Evolutionary conservation across 2,113 vertebrate genomes (phyloP).

Genomic region (Neogobius melanostomus): DNA sequence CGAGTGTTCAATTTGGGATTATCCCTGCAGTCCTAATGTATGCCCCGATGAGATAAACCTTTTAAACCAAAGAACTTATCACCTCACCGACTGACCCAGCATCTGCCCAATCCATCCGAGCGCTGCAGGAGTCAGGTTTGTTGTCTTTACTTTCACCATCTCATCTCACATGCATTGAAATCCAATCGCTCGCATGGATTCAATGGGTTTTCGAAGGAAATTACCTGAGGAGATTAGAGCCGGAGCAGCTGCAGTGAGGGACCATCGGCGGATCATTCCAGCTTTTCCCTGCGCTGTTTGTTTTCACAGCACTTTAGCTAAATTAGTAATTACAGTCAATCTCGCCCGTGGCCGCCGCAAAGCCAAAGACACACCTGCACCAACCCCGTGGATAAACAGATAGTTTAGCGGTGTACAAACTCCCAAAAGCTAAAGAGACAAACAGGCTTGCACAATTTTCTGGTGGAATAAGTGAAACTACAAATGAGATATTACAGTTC

Average conservation of each 20-base stretch:
- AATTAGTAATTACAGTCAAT: slow-evolving; percentile 80
- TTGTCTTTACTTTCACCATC: slow-evolving; percentile 30
- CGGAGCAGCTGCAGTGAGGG: slow-evolving; percentile 62
- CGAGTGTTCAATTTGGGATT: too few relatives aligned
- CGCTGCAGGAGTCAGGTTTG: slow-evolving; percentile 55
- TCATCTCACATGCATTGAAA: slow-evolving; percentile 74
- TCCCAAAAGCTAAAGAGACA: slow-evolving; percentile 59
- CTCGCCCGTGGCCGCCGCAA: slow-evolving; percentile 61
- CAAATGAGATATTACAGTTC: slow-evolving; percentile 22
- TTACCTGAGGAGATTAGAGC: slow-evolving; percentile 73
- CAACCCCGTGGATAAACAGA: slow-evolving; percentile 63
- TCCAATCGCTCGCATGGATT: slow-evolving; percentile 73
- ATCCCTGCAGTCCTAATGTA: too few relatives aligned
- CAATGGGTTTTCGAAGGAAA: slow-evolving; percentile 70
- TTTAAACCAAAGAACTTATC: slow-evolving; percentile 59
- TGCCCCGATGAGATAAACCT: slow-evolving; percentile 47
- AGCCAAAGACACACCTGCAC: slow-evolving; percentile 70
- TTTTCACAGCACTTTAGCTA: slow-evolving; percentile 75
- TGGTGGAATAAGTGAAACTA: slow-evolving; percentile 36
- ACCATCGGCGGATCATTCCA: slow-evolving; percentile 58
- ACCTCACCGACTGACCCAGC: slow-evolving; percentile 64
- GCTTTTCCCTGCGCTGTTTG: slow-evolving; percentile 70
- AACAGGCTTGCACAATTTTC: slow-evolving; percentile 45
- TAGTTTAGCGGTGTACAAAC: slow-evolving; percentile 59
- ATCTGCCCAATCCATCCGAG: slow-evolving; percentile 70